Percentiles rank a stretch among this genome's conserved stretches.
Conservation (phyloP, 2,888 invertebrate species). For the Bruchidius siliquastri region DNA sequence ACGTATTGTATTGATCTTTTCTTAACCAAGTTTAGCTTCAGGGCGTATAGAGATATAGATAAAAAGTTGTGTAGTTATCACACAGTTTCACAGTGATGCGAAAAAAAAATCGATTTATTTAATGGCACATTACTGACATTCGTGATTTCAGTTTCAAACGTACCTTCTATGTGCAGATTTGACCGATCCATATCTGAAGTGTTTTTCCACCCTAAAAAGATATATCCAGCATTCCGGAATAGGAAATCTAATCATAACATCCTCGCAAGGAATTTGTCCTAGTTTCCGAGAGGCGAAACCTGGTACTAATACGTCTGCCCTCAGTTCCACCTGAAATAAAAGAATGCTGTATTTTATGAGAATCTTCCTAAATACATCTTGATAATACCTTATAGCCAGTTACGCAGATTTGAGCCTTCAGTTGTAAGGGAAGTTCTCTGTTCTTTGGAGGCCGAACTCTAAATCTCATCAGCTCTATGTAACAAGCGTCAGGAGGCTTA, state of each 20-base stretch:
- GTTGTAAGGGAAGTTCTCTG: slow-evolving; percentile 92
- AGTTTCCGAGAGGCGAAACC: slow-evolving; percentile 94
- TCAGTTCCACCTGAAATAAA: slow-evolving; percentile 73
- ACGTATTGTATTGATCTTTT: no score
- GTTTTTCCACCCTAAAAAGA: slow-evolving; percentile 95
- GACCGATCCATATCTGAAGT: slow-evolving; percentile 95
- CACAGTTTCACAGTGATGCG: neutral
- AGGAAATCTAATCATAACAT: slow-evolving; percentile 92
- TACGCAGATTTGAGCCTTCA: slow-evolving; percentile 85
- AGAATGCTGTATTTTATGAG: neutral
- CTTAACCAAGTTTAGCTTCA: no score
- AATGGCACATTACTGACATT: no score
- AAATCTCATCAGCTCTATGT: slow-evolving; percentile 94
- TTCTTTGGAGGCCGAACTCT: slow-evolving; percentile 92
- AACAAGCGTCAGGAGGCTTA: slow-evolving; percentile 96
- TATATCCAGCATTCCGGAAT: slow-evolving; percentile 99
- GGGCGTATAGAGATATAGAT: no score
- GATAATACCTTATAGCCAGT: slow-evolving; percentile 70
- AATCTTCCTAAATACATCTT: neutral
- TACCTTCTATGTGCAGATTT: slow-evolving; percentile 80
- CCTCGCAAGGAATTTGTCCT: slow-evolving; percentile 95
- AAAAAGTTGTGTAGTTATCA: no score
- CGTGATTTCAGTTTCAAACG: no score
- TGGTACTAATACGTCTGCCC: slow-evolving; percentile 93
- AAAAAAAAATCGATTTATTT: no score